Evolutionary conservation across 1,140 invertebrate species (phyloP), one percentile per base, ranked within the genome.

Genomic region (Ceratina australensis): DNA sequence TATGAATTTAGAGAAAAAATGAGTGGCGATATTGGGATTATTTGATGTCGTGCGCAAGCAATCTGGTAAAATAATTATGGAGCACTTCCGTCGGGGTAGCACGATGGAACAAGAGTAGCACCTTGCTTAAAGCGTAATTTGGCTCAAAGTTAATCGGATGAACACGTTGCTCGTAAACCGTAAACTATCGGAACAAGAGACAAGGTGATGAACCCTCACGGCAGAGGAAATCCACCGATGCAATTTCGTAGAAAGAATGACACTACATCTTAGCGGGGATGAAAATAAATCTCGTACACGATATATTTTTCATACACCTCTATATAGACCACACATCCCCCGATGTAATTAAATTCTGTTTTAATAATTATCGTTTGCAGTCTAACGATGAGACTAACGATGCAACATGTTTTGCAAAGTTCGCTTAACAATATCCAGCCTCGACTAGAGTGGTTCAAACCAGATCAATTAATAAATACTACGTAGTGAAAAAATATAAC

Each of bases 161-260:
- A 84, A 85, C 83, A 79, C 65, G 82, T 59, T 81, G 84, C 89
- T 89, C 89, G 82, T 89, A 89, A 90, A 89, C 85, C 80, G 82
- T 89, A 89, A 90, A 89, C 85, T 81, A 87, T 79, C 86, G 85
- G 84, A 77, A 85, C 74, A 72, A 64, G 66, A 63, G 79, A 24
- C 68, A 72, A 50, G 77, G 69, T 75, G 78, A 20, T 85, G 82
- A 87, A 86, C 86, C 82, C 84, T 87, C 82, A 84, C 87, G 85
- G 85, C 84, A 81, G 75, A 72, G 73, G 66, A 66, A 61, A 67
- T 60, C 74, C 59, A 50, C 87, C 86, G 89, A 89, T 86, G 86
- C 87, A 88, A 89, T 68, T 89, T 89, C 81, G 78, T 83, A 84
- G 81, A 87, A 90, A 90, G 86, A 86, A 82, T 71, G 63, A 54